These are phyloP conservation scores for Peromyscus aztecus DNA, from an alignment of 2,797 vertebrate genomes.

Conservation along the genomic window DNA sequence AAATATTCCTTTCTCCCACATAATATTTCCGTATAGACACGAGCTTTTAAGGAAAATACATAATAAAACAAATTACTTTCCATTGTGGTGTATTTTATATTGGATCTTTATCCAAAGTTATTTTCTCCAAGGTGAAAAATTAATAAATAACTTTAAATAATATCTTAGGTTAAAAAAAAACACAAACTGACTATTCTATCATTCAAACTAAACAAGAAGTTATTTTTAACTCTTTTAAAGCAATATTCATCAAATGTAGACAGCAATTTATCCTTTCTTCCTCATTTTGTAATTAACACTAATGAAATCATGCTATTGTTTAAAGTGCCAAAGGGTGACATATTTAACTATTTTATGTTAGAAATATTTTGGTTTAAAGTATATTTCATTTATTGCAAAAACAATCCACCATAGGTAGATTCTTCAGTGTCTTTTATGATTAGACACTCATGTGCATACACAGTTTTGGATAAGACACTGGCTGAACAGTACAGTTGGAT, in stretches of 20 bases:
- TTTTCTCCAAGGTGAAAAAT: slow-evolving; percentile 72
- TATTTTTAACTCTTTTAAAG: not conserved
- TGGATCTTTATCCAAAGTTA: slow-evolving; percentile 51
- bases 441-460: not conserved
- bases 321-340: not conserved
- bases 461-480: not conserved
- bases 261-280: slow-evolving; percentile 43
- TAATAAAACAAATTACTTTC: slow-evolving; percentile 84
- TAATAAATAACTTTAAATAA: slow-evolving; percentile 76
- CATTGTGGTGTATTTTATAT: slow-evolving; percentile 81
- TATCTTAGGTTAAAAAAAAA: slow-evolving; percentile 76
- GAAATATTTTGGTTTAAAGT: slow-evolving; percentile 5
- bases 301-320: not conserved
- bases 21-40: slow-evolving; percentile 85
- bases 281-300: slow-evolving; percentile 44
- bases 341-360: slow-evolving; percentile 53
- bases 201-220: slow-evolving; percentile 71
- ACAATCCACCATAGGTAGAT: not conserved
- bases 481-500: not conserved
- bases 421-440: not conserved
- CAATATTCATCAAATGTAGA: not conserved
- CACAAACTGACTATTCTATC: slow-evolving; percentile 61
- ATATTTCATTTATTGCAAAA: slow-evolving; percentile 44
- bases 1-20: slow-evolving; percentile 85
- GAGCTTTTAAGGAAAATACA: slow-evolving; percentile 84